These are phyloP conservation scores for Proteles cristata DNA, from an alignment of 2,113 vertebrate species.

Conservation along the genomic window DNA sequence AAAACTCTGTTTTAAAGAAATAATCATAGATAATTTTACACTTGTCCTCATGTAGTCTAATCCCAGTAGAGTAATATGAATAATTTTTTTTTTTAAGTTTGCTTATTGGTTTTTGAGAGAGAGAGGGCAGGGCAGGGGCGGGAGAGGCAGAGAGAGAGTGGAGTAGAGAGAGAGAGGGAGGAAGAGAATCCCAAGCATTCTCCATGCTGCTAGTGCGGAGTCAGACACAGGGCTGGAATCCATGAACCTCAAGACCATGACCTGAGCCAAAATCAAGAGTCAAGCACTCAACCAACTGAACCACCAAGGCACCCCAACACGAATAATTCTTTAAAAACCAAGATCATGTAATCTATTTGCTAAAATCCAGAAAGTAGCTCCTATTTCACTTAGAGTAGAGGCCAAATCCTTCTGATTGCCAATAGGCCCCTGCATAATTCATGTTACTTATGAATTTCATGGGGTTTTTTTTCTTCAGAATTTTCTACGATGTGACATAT, in stretches of 20 bases:
- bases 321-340: background rate
- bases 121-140: too few relatives aligned
- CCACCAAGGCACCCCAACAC: too few relatives aligned
- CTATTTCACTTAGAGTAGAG: background rate
- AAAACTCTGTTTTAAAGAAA: conserved; percentile 32
- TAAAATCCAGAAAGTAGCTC: background rate
- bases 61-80: background rate
- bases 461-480: background rate
- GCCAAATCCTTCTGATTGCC: background rate
- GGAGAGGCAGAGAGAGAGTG: too few relatives aligned
- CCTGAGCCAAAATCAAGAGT: too few relatives aligned
- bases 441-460: background rate
- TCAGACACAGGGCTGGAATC: too few relatives aligned
- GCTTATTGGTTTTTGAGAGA: too few relatives aligned
- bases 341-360: background rate
- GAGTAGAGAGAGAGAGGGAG: too few relatives aligned
- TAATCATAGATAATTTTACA: background rate
- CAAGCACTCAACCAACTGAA: too few relatives aligned
- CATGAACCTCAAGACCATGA: too few relatives aligned
- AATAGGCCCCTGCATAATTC: background rate
- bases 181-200: too few relatives aligned
- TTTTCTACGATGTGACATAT: background rate
- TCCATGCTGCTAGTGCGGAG: too few relatives aligned
- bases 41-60: background rate
- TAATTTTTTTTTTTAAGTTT: background rate